phyloP scores from a whole-genome alignment of 2,113 vertebrate species.

The Stercorarius parasiticus region DNA sequence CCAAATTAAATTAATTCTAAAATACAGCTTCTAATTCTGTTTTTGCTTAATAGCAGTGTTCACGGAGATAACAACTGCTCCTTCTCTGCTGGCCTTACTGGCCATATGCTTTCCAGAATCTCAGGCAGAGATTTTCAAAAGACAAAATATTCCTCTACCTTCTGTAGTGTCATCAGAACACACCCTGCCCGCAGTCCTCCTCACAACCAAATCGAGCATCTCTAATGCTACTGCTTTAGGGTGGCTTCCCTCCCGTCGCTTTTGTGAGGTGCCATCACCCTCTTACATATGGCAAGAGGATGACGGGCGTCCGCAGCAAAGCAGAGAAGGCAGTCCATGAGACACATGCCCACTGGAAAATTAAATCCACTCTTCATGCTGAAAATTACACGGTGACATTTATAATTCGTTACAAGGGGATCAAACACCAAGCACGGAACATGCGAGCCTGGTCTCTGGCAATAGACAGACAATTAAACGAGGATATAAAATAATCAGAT shows the following conservation, averaged over 20 bases:
- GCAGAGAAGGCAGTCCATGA: background rate
- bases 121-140: background rate
- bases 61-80: background rate
- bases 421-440: background rate
- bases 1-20: background rate
- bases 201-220: background rate
- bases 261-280: background rate
- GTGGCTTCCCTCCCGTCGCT: accelerated
- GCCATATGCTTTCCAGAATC: background rate
- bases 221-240: background rate
- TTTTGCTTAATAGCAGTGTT: background rate
- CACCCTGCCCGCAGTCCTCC: background rate
- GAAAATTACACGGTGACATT: background rate
- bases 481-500: background rate
- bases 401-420: background rate
- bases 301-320: background rate
- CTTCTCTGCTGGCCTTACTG: background rate
- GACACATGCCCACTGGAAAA: background rate
- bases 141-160: background rate
- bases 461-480: background rate
- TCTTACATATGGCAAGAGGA: accelerated
- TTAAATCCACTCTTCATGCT: background rate
- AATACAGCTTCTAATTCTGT: background rate
- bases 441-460: background rate
- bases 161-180: background rate